Base-by-base conservation (phyloP, 2,888 invertebrate species). In the Drosophila pegasa region DNA sequence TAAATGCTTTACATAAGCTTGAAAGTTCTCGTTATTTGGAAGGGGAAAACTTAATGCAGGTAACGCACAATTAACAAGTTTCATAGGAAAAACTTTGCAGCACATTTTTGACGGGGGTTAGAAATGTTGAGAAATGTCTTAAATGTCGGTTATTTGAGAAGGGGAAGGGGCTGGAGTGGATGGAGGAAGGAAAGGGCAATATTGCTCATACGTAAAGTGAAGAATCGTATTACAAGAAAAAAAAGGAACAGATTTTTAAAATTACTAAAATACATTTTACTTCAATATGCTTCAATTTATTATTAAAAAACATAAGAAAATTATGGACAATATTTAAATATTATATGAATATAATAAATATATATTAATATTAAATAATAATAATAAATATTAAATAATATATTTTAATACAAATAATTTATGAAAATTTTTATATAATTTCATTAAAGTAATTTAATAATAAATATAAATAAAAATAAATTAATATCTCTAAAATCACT, bases 1-100 rank as follows among this genome's bases (percentile, higher is more conserved):
- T 70, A 54, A 76, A 77, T 77, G 62, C 38, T 62, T 59, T 61
- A 52, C 29, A 69, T 56, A 69, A 48, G 40, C 47, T 18, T n/a
- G 9, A 71, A 58, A 33, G 50, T 56, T 55, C 40, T 61, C 50
- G 22, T 18, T 47, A 47, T 27, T 31, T 18, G 18, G 12, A 29
- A 18, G 25, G n/a, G 25, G 7, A 5, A 16, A 29, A 52, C 52
- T 69, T 16, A 27, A 57, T 20, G 22, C 41, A 48, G 33, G 54
- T 51, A 55, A 50, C 50, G 33, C 40, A 52, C 41, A 52, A 48
- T 43, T 72, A 10, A 67, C 52, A 72, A 55, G 62, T 68, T 63
- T 14, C 33, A 20, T 31, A 14, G 10, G 43, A 45, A 27, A 63
- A 56, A 41, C 55, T 73, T 37, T 22, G 1, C 27, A 12, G n/a